These are phyloP conservation scores for Epirrhoe tristata DNA, from an alignment of 2,888 invertebrate genomes.

Conservation along the genomic window DNA sequence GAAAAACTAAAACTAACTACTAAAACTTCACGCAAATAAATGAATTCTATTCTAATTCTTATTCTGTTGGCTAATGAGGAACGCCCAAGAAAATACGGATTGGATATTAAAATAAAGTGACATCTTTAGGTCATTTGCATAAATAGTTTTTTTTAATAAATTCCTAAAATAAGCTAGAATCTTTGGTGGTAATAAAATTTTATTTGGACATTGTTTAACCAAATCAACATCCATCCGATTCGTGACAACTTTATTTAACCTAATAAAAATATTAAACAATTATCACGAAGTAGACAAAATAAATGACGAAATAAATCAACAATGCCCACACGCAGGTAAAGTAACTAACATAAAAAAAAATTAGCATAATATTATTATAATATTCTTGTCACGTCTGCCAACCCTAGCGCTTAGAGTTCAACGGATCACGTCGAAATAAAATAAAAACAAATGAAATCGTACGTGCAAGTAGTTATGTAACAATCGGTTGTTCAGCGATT, in stretches of 20 bases:
- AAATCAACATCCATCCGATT: background rate
- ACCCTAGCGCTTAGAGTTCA: slow-evolving; percentile 23
- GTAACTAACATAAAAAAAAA: slow-evolving; percentile 8
- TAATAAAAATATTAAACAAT: slow-evolving; percentile 1
- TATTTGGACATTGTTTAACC: slow-evolving; percentile 12
- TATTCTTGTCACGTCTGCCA: slow-evolving; percentile 23
- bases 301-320: slow-evolving; percentile 15
- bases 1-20: no score
- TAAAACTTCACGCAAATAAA: no score
- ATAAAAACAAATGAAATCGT: slow-evolving; percentile 47
- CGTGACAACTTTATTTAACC: slow-evolving; percentile 10
- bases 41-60: no score
- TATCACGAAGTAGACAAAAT: slow-evolving; percentile 12
- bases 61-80: no score
- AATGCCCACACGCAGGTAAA: slow-evolving; percentile 16
- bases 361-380: slow-evolving; percentile 8
- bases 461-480: slow-evolving; percentile 45
- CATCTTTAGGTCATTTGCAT: no score
- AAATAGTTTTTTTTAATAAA: no score
- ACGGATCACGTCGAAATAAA: slow-evolving; percentile 45
- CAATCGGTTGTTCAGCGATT: background rate
- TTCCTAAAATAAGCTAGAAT: background rate
- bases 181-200: background rate
- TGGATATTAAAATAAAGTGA: no score
- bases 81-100: no score